Percentiles rank a stretch among this genome's conserved stretches.
Evolutionary conservation across 2,888 invertebrate genomes (phyloP).

Genomic region (Cactoblastis cactorum): DNA sequence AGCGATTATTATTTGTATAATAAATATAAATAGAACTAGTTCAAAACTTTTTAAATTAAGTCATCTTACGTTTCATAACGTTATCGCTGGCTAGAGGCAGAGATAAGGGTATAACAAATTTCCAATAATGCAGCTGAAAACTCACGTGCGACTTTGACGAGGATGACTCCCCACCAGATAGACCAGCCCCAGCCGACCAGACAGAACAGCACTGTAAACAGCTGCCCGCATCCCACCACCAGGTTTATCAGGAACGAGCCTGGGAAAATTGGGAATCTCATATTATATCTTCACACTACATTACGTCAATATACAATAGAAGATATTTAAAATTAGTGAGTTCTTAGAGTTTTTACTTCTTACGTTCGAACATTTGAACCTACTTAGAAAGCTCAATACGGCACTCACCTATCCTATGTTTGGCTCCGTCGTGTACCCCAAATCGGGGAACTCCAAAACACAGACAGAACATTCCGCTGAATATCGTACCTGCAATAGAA

Average conservation of each 20-base stretch:
- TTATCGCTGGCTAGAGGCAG: no score
- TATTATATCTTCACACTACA: no score
- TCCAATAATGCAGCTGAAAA: conserved; percentile 28
- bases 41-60: no score
- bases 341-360: no score
- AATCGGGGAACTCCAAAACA: conserved; percentile 94
- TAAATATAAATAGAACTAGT: no score
- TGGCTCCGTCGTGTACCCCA: conserved; percentile 87
- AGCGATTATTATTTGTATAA: no score
- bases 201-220: conserved; percentile 96
- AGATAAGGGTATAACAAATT: no score
- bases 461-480: conserved; percentile 92
- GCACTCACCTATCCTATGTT: conserved; percentile 83
- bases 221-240: conserved; percentile 91
- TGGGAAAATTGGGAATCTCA: conserved; percentile 24
- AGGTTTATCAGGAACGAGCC: conserved; percentile 90
- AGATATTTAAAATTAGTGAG: no score
- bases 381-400: no score
- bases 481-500: conserved; percentile 85
- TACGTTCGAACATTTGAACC: no score
- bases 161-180: conserved; percentile 97
- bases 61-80: no score
- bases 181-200: conserved; percentile 99
- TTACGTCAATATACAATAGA: no score
- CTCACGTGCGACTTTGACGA: conserved; percentile 94